Base-by-base conservation (phyloP, 2,797 vertebrate species). In the Diplodus sargus region DNA sequence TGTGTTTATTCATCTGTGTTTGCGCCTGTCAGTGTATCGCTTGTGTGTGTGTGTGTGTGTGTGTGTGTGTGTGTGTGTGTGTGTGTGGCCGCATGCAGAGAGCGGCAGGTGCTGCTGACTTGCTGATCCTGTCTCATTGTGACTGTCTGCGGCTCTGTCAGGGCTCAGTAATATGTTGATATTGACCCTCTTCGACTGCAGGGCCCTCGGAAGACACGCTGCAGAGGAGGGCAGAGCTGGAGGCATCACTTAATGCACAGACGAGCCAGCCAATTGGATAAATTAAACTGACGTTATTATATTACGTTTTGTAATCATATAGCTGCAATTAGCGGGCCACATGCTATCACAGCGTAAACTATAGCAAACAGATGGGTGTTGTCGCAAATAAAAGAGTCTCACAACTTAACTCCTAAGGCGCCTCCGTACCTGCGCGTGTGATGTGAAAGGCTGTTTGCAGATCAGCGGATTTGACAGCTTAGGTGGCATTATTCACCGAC, bases 111-210 rank as follows among this genome's bases (percentile, higher is more conserved):
- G 92, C 91, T 94, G 94, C 93, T 94, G 94, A 94, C 93, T 95
- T 91, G 94, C 93, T 94, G 94, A 95, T 94, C 90, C 93, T 83
- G 90, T 91, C 92, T 94, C 92, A 93, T 94, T 94, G 91, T 90
- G 92, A 92, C 92, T 95, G 93, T 95, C 94, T 91, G 91, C 94
- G 84, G 89, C 80, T 94, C 92, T 87, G 87, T 94, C 90, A 94
- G 88, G 87, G 84, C 88, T 87, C 89, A 85, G 90, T 93, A 94
- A 95, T 94, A 94, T 92, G 93, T 91, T 94, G 91, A 92, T 94
- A 94, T 93, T 94, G 94, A 95, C 91, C 92, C 87, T 92, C 64
- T 81, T 84, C 63, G 84, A 92, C 90, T 91, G 88, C 85, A 88
- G 87, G 30, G 69, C 85, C 79, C 85, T 87, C 76, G 83, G 85